Evolutionary conservation across 2,113 vertebrate species (phyloP).

Genomic region (Odontophorus gujanensis): DNA sequence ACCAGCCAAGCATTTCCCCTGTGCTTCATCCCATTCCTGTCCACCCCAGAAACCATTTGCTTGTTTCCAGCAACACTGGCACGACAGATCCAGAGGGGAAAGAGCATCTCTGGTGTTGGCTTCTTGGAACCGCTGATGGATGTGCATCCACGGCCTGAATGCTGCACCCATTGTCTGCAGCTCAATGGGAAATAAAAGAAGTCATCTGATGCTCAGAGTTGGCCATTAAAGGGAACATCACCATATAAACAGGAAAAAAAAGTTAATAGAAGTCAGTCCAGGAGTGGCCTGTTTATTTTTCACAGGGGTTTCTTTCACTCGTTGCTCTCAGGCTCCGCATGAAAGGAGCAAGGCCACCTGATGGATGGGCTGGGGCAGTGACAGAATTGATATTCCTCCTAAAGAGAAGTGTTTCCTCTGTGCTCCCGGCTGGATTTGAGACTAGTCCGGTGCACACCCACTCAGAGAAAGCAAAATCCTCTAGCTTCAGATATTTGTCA

Average conservation of each 20-base stretch:
- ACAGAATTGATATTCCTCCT: neutral
- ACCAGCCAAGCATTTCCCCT: neutral
- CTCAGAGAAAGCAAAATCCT: constrained; percentile 3
- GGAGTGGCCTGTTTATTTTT: neutral
- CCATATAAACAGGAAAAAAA: neutral
- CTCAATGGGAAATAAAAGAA: neutral
- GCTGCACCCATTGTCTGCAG: neutral
- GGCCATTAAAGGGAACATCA: neutral
- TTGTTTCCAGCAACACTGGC: neutral
- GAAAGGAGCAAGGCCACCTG: neutral
- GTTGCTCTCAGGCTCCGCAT: neutral
- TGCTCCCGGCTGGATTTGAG: fast-evolving
- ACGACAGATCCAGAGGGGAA: neutral
- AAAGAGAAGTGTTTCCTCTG: neutral
- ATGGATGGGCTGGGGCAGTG: neutral
- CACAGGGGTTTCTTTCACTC: neutral
- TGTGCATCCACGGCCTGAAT: neutral
- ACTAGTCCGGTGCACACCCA: neutral
- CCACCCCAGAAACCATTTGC: neutral
- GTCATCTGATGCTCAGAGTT: neutral
- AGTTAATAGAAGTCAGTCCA: neutral
- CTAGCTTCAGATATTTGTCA: constrained; percentile 2
- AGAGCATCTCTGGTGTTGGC: neutral
- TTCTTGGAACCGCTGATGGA: neutral
- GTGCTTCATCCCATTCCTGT: neutral